Percentiles rank a stretch among this genome's conserved stretches.
phyloP scores from a whole-genome alignment of 2,113 vertebrate genomes.

The Hipposideros armiger region DNA sequence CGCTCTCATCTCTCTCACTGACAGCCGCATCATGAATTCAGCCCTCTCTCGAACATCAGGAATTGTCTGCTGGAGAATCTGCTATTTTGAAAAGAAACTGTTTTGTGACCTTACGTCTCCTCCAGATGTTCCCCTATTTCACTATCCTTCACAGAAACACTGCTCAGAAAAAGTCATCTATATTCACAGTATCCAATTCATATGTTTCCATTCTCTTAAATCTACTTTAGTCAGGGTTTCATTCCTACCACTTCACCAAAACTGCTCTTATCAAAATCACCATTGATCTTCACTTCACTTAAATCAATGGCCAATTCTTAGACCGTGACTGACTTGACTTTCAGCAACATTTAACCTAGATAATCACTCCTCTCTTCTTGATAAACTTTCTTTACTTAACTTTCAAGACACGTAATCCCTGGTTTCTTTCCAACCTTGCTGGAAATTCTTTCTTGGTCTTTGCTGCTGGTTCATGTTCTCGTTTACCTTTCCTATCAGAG shows the following conservation, averaged over 20 bases:
- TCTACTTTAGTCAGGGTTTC: background rate
- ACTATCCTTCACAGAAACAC: background rate
- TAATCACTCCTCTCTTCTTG: background rate
- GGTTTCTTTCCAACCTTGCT: background rate
- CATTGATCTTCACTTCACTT: background rate
- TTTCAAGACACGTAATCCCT: background rate
- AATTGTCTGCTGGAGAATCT: background rate
- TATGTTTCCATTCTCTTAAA: background rate
- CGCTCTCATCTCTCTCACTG: background rate
- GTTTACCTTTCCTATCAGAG: background rate
- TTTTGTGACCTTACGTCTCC: background rate
- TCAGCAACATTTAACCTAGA: background rate
- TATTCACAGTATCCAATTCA: background rate
- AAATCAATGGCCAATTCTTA: conserved; percentile 26
- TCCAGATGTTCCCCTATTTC: conserved; percentile 3
- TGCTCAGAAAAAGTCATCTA: background rate
- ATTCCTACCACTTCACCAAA: background rate
- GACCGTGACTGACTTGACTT: background rate
- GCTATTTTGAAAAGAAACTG: conserved; percentile 42
- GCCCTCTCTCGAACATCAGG: background rate
- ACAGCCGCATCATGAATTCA: background rate
- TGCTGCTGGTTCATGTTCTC: background rate
- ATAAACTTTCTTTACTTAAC: background rate
- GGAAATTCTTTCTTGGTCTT: background rate
- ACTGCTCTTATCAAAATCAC: conserved; percentile 16